Base-by-base conservation (phyloP, 2,888 invertebrate genomes). In the Ectropis crepuscularia region DNA sequence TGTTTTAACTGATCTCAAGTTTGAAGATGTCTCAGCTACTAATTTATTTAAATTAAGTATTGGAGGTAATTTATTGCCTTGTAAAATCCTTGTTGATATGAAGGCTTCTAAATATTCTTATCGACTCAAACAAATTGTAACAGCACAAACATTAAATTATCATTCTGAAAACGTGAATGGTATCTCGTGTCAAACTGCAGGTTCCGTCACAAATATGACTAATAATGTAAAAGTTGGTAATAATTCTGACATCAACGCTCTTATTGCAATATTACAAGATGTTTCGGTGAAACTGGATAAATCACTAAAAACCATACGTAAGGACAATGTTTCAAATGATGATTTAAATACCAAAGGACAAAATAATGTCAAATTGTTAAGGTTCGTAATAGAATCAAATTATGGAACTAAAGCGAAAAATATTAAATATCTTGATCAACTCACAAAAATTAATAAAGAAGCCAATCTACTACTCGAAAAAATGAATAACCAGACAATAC, bases 61-160 rank as follows among this genome's bases (percentile, higher is more conserved):
- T 46, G 75, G 75, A 0, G 73, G 73, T 6, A 75, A 75, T 63
- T 53, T 38, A n/a, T 70, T 75, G 48, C 53, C 67, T 9, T 75
- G 75, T 51, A 66, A 70, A 28, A 53, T 60, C 42, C 69, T 75
- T 37, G 59, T 64, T 36, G 61, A 69, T 6, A 57, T 74, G 5
- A 74, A 70, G 59, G 53, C 42, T 8, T 67, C 63, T 10, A 43
- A 63, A 1, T 63, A 61, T 58, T 61, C 67, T 9, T 45, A 61
- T 42, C 53, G 63, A 10, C 63, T 59, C 48, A 53, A 53, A n/a
- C 37, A 48, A 6, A 51, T 69, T 5, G 37, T 72, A 2, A 67
- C 61, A 16, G 53, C 70, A n/a, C 60, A 58, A 0, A 53, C 11
- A 4, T 37, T 64, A 36, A 57, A 69, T 54, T 68, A 53, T 16